These are phyloP conservation scores for Drosophila tani DNA, from an alignment of 1,140 invertebrate genomes.

Conservation along the genomic window DNA sequence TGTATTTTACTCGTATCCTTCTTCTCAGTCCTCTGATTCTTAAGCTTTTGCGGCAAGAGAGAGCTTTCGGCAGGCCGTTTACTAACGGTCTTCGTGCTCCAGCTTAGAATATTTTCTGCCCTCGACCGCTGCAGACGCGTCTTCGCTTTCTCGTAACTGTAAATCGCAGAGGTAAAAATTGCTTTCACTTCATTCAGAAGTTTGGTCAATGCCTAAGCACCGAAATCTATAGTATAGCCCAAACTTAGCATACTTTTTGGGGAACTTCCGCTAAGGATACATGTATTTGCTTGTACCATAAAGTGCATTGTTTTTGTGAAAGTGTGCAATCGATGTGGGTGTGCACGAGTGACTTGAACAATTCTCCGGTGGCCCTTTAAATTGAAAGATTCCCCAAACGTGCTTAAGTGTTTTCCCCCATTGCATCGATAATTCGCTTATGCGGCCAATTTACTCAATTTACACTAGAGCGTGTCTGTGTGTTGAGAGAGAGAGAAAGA, in stretches of 20 bases:
- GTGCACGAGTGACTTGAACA: slow-evolving; percentile 4
- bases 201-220: slow-evolving; percentile 2
- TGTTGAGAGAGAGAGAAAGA: slow-evolving; percentile 6
- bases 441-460: slow-evolving; percentile 75
- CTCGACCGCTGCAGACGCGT: slow-evolving; percentile 55
- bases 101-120: slow-evolving; percentile 60
- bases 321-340: background rate
- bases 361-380: slow-evolving; percentile 41
- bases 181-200: slow-evolving; percentile 12
- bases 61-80: slow-evolving; percentile 31
- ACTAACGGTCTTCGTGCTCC: slow-evolving; percentile 32
- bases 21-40: background rate
- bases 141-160: slow-evolving; percentile 14
- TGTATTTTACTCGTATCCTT: background rate
- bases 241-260: slow-evolving; percentile 45
- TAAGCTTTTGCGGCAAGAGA: slow-evolving; percentile 39
- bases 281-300: slow-evolving; percentile 6
- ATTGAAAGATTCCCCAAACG: slow-evolving; percentile 53
- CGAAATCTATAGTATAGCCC: slow-evolving; percentile 3
- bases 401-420: slow-evolving; percentile 69
- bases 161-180: slow-evolving; percentile 45
- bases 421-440: slow-evolving; percentile 79
- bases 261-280: background rate
- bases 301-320: slow-evolving; percentile 4
- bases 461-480: slow-evolving; percentile 20